Base-by-base conservation (phyloP, 2,797 vertebrate genomes). In the Epinephelus coioides region DNA sequence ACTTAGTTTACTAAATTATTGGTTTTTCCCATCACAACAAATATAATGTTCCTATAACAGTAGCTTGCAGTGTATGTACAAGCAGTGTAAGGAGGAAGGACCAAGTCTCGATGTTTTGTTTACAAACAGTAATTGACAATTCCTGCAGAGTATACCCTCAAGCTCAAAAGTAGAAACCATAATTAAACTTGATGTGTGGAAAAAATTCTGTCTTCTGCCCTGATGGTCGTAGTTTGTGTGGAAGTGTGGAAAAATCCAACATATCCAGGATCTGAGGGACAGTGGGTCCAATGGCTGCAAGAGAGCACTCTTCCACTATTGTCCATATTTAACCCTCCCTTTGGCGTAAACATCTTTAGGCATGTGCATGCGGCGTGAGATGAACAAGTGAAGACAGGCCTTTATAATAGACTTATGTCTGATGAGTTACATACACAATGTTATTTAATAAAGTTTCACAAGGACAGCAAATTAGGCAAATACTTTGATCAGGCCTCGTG, bases 321-420 rank as follows among this genome's bases (percentile, higher is more conserved):
- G 17, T 49, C 11, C 25, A 18, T 50, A 0, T n/a, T 50, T 64
- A 12, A 50, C 25, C 62, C 61, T 47, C 40, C 44, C 59, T 61
- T 25, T 49, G 46, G 46, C 50, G n/a, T 46, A 51, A 34, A 7
- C 51, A 49, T 17, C 64, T 53, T 54, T 18, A 21, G n/a, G n/a
- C 15, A 23, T 53, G 49, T 23, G 34, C n/a, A 67, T 53, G 49
- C 30, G 12, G 50, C 8, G 14, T 40, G 49, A 6, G 47, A 43
- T 53, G 50, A 34, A 40, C 65, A 17, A 23, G 21, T 69, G 40
- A 27, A 40, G 30, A 53, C 49, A 40, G 40, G 53, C 23, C 17
- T 69, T 69, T 46, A 57, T 47, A 57, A 47, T 47, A 15, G 72
- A 49, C 49, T 64, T 65, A 56, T 46, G 30, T 51, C 19, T 25